Conservation (phyloP, 2,113 vertebrate genomes). For the Asarcornis scutulata region DNA sequence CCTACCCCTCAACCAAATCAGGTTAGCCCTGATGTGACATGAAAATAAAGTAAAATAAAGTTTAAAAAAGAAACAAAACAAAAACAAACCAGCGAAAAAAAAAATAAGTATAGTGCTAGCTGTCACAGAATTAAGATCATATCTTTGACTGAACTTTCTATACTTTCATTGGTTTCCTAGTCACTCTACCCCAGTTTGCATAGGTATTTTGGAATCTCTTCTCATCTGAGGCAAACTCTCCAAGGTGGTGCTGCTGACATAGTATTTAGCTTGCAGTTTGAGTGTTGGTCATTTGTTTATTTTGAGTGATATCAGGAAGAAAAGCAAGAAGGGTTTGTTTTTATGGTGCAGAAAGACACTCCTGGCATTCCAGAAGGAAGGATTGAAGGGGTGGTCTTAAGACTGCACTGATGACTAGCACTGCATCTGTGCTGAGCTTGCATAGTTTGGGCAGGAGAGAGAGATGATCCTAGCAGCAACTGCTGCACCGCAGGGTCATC, state of each 20-base stretch:
- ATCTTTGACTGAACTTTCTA: constrained; percentile 7
- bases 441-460: neutral
- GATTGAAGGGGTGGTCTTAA: neutral
- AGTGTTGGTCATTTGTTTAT: constrained; percentile 36
- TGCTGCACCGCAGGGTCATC: neutral
- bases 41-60: neutral
- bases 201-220: constrained; percentile 34
- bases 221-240: constrained; percentile 38
- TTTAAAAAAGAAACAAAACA: no score
- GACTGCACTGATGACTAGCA: neutral
- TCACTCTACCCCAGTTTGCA: neutral
- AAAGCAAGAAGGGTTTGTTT: constrained; percentile 15
- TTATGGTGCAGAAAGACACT: constrained; percentile 1
- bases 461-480: neutral
- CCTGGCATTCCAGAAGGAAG: constrained; percentile 29
- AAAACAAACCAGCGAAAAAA: no score
- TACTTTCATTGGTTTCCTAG: constrained; percentile 17
- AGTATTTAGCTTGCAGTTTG: constrained; percentile 44
- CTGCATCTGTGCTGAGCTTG: neutral
- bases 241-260: constrained; percentile 46
- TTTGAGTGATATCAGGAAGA: constrained; percentile 33
- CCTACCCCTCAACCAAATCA: neutral
- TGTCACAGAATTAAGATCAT: neutral
- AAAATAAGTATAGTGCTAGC: neutral
- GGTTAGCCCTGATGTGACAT: neutral